Conservation (phyloP, 37 sponge, comb jelly and placozoan species). For the Spongia lamella region DNA sequence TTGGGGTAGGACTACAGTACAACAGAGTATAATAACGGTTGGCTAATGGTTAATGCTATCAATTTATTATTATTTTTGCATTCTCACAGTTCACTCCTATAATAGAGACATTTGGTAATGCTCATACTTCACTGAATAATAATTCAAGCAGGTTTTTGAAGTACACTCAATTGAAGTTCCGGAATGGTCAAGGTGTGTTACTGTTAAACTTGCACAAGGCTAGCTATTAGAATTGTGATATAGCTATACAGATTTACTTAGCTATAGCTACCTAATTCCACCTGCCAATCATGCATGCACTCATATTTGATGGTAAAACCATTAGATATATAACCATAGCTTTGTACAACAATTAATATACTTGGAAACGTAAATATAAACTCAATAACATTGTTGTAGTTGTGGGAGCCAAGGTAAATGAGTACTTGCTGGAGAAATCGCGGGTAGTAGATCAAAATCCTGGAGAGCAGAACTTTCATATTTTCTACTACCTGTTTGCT, state of each 20-base stretch:
- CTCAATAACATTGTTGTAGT: constrained; percentile 31
- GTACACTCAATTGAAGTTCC: constrained; percentile 84
- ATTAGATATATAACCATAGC: too few species aligned
- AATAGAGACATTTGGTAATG: constrained; percentile 87
- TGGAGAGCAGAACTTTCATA: constrained; percentile 67
- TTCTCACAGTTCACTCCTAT: constrained; percentile 81
- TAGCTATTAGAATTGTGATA: too few species aligned
- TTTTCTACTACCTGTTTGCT: constrained; percentile 75
- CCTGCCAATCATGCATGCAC: too few species aligned
- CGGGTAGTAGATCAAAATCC: constrained; percentile 68
- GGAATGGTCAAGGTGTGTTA: constrained; percentile 55
- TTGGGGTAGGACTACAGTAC: constrained; percentile 35
- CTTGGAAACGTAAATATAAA: too few species aligned
- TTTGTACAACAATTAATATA: too few species aligned
- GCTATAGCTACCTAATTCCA: too few species aligned
- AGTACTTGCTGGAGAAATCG: constrained; percentile 82
- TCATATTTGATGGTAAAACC: too few species aligned
- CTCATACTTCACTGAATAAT: constrained; percentile 80
- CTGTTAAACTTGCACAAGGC: too few species aligned
- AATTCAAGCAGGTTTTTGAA: constrained; percentile 92
- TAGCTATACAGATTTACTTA: too few species aligned
- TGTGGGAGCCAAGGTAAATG: constrained; percentile 79
- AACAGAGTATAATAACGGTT: constrained; percentile 80
- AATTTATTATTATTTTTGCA: too few species aligned
- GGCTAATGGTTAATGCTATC: too few species aligned